Base-by-base conservation (phyloP, 2,797 vertebrate genomes). In the Myiotriccus ornatus region DNA sequence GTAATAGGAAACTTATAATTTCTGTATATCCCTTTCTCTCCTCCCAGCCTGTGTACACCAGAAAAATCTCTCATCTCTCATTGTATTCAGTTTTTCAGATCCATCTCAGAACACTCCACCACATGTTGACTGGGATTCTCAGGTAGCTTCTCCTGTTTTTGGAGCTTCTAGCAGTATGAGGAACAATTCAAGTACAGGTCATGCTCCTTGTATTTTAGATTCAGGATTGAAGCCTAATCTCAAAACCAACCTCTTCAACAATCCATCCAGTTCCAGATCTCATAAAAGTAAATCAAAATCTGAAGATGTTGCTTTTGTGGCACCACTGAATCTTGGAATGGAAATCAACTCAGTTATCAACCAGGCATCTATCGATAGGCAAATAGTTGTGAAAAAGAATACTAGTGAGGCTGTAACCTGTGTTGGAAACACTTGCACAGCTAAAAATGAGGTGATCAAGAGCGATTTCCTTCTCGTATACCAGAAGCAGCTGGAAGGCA, bases 131-230 rank as follows among this genome's bases (percentile, higher is more conserved):
- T 96, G 97, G 97, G 89, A 96, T 90, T 55, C 90, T 94, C 97
- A 80, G 57, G 93, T 87, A 56, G 94, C 94, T 25, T 98, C 98
- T 87, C 97, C 97, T 35, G 96, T 97, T 74, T 98, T 98, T 95
- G 98, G 98, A 85, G 96, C 96, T 90, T 81, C 98, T 80, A 83
- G 93, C 87, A 94, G 43, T 52, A 5, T 96, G 84, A 98, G 97
- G 95, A 98, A 74, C 97, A 94, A 75, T 96, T 95, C 97, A 82
- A 97, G 97, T 56, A 96, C 97, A 67, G 97, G 92, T 96, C 93
- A 94, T 37, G 97, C 98, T 17, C 96, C 97, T 32, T 98, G 98
- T 84, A 90, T 98, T 59, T 97, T 98, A 85, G 97, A 97, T 57
- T 43, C 77, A 62, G 97, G 90, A 86, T 74, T 89, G 63, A 98